These are phyloP conservation scores for Siniperca chuatsi DNA, from an alignment of 2,113 vertebrate genomes.

Conservation along the genomic window DNA sequence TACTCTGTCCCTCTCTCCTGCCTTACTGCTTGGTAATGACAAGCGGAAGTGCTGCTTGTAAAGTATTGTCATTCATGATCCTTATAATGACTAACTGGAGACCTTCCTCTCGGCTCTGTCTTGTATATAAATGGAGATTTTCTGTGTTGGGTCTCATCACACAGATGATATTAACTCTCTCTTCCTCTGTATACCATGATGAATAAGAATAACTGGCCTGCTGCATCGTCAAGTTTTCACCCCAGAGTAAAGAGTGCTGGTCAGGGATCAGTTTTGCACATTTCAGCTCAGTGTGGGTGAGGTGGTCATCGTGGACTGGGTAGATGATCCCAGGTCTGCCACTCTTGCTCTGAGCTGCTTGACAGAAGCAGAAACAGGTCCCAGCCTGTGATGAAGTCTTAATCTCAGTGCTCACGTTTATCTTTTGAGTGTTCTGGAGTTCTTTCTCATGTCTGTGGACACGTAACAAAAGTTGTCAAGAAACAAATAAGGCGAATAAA, in stretches of 20 bases:
- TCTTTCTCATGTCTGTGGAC: slow-evolving; percentile 87
- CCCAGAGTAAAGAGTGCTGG: slow-evolving; percentile 51
- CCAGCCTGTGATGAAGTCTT: slow-evolving; percentile 72
- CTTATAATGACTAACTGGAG: slow-evolving; percentile 77
- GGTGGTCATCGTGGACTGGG: slow-evolving; percentile 8
- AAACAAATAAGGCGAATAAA: slow-evolving; percentile 73
- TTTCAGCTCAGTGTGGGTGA: slow-evolving; percentile 39
- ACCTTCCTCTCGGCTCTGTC: slow-evolving; percentile 81
- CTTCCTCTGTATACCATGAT: slow-evolving; percentile 79
- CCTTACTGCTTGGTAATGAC: slow-evolving; percentile 74
- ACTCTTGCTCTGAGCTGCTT: slow-evolving; percentile 56
- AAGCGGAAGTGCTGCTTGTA: slow-evolving; percentile 78
- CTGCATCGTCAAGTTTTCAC: slow-evolving; percentile 57
- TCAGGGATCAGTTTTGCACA: slow-evolving; percentile 47
- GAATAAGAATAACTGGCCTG: slow-evolving; percentile 69
- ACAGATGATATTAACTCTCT: slow-evolving; percentile 79
- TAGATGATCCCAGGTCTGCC: slow-evolving; percentile 34
- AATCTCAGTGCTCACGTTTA: slow-evolving; percentile 82
- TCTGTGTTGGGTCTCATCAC: slow-evolving; percentile 78
- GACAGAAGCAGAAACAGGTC: slow-evolving; percentile 55
- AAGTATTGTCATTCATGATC: slow-evolving; percentile 77
- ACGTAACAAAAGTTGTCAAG: slow-evolving; percentile 86
- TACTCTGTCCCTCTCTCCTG: slow-evolving; percentile 65
- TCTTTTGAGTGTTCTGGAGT: slow-evolving; percentile 84
- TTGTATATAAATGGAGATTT: slow-evolving; percentile 87